These are phyloP conservation scores for Branchinecta lynchi DNA, from an alignment of 1,140 invertebrate species.

Conservation along the genomic window DNA sequence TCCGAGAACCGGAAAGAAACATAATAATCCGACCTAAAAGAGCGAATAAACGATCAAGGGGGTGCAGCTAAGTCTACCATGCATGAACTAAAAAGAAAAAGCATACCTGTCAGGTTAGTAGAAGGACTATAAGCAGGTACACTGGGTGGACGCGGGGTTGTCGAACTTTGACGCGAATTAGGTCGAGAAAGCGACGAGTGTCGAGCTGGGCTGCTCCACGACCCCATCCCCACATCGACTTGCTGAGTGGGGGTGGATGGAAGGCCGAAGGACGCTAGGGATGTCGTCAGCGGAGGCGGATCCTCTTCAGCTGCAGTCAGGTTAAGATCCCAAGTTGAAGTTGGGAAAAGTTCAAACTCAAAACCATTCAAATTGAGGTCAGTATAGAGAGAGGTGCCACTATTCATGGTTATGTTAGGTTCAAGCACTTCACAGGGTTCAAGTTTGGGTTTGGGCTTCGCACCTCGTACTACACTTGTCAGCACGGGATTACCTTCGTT, in stretches of 20 bases:
- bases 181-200: slow-evolving; percentile 30
- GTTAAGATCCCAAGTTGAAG: slow-evolving; percentile 39
- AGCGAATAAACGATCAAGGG: no score
- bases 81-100: neutral
- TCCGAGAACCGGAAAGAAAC: no score
- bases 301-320: slow-evolving; percentile 13
- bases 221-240: slow-evolving; percentile 3
- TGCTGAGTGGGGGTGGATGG: slow-evolving; percentile 12
- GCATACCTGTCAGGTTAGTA: slow-evolving; percentile 29
- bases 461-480: slow-evolving; percentile 19
- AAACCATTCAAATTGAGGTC: slow-evolving; percentile 31
- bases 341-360: slow-evolving; percentile 42
- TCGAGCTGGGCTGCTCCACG: slow-evolving; percentile 17
- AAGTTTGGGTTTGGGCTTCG: neutral
- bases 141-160: slow-evolving; percentile 36
- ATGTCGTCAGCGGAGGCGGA: slow-evolving; percentile 12
- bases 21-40: no score
- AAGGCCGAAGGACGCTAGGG: slow-evolving; percentile 15
- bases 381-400: slow-evolving; percentile 23
- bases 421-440: neutral
- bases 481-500: slow-evolving; percentile 18
- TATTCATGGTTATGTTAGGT: slow-evolving; percentile 8
- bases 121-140: slow-evolving; percentile 35
- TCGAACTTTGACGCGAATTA: slow-evolving; percentile 41
- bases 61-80: no score